Conservation (phyloP, 2,888 invertebrate genomes). For the Habroteleia sp. region DNA sequence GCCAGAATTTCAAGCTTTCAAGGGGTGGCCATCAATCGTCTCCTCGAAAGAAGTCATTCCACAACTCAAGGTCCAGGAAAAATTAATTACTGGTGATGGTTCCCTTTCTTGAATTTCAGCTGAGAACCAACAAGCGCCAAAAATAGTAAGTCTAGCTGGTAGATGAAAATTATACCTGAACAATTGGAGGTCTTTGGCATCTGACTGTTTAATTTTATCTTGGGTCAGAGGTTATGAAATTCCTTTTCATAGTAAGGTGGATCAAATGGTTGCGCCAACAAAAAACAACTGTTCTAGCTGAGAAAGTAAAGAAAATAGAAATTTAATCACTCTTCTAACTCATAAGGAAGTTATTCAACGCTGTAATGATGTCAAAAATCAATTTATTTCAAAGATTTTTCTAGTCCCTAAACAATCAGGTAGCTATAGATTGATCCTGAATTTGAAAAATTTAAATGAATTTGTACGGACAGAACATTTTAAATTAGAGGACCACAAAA, state of each 20-base stretch:
- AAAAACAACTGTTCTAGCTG: slow-evolving; percentile 7
- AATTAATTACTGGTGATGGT: too few species aligned
- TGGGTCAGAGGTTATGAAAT: slow-evolving; percentile 28
- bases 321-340: slow-evolving; percentile 11
- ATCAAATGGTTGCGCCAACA: slow-evolving; percentile 12
- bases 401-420: slow-evolving; percentile 39
- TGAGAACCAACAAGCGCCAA: slow-evolving; percentile 1
- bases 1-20: slow-evolving; percentile 22
- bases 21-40: slow-evolving; percentile 11
- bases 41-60: slow-evolving; percentile 5
- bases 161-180: slow-evolving; percentile 4
- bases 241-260: slow-evolving; percentile 4
- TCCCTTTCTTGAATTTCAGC: too few species aligned
- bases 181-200: slow-evolving; percentile 10
- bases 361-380: slow-evolving; percentile 12
- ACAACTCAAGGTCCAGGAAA: too few species aligned
- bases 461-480: too few species aligned
- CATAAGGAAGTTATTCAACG: slow-evolving; percentile 30
- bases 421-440: slow-evolving; percentile 38
- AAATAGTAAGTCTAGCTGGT: slow-evolving; percentile 31
- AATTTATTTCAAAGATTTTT: slow-evolving; percentile 52
- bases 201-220: slow-evolving; percentile 23
- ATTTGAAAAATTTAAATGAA: slow-evolving; percentile 48
- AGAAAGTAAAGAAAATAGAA: slow-evolving; percentile 2
- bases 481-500: too few species aligned